Conservation (phyloP, 2,888 invertebrate genomes). For the Noctua pronuba region DNA sequence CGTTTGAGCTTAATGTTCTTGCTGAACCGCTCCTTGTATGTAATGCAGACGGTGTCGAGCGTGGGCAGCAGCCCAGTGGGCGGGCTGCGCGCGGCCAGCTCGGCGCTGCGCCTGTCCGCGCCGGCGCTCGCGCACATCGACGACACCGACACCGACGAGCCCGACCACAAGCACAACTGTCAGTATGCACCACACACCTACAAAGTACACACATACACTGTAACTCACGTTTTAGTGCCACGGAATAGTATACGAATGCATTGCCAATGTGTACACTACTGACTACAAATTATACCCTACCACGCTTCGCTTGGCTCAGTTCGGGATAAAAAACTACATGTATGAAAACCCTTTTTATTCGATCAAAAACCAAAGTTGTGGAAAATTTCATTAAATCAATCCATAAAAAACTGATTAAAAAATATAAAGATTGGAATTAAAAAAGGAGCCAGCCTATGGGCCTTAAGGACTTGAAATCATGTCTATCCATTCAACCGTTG, state of each 20-base stretch:
- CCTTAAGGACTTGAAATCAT: neutral
- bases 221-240: constrained; percentile 1
- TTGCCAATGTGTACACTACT: neutral
- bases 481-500: neutral
- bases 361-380: neutral
- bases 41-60: constrained; percentile 37
- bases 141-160: constrained; percentile 91
- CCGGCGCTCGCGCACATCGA: constrained; percentile 91
- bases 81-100: constrained; percentile 29
- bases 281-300: neutral
- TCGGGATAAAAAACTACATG: neutral
- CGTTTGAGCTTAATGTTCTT: neutral
- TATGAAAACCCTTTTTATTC: neutral
- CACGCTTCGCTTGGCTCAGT: neutral
- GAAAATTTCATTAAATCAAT: neutral
- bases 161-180: constrained; percentile 80
- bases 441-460: neutral
- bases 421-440: neutral
- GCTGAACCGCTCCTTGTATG: neutral
- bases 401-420: neutral
- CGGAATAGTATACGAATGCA: constrained; percentile 28
- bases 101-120: constrained; percentile 73
- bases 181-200: constrained; percentile 67
- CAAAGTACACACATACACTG: neutral
- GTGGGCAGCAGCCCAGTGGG: constrained; percentile 26